A percentile compares a stretch with the other conserved stretches of the same genome.
These are phyloP conservation scores for Cheiracanthium punctorium DNA, from an alignment of 2,888 invertebrate species.

Conservation along the genomic window DNA sequence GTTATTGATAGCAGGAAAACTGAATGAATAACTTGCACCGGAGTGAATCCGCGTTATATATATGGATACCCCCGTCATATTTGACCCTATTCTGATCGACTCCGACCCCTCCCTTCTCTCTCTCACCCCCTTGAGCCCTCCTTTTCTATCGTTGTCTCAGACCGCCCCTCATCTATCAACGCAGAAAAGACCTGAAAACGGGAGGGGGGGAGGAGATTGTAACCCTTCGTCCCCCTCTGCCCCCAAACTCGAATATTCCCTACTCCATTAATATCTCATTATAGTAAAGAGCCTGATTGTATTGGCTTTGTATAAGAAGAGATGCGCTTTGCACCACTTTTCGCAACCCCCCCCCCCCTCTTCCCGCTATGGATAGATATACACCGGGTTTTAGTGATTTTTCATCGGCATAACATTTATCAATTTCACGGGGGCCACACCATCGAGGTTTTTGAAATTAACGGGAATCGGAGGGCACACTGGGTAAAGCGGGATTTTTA, in stretches of 20 bases:
- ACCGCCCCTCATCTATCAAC: slow-evolving; percentile 50
- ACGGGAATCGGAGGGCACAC: slow-evolving; percentile 34
- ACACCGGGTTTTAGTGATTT: slow-evolving; percentile 58
- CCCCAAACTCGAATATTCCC: background rate
- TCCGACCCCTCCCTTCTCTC: background rate
- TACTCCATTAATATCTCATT: slow-evolving; percentile 68
- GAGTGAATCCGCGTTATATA: background rate
- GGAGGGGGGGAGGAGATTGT: slow-evolving; percentile 12
- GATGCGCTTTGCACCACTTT: slow-evolving; percentile 13
- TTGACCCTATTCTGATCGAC: background rate
- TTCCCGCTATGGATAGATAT: slow-evolving; percentile 6
- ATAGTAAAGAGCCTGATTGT: slow-evolving; percentile 67
- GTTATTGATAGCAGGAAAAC: background rate
- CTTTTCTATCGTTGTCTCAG: slow-evolving; percentile 8
- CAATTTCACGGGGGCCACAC: slow-evolving; percentile 57
- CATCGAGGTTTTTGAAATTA: slow-evolving; percentile 27
- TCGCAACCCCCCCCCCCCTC: too few relatives aligned
- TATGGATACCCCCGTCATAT: slow-evolving; percentile 7
- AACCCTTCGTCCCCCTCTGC: background rate
- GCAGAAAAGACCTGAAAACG: slow-evolving; percentile 35
- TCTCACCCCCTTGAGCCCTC: background rate
- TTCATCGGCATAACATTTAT: slow-evolving; percentile 62
- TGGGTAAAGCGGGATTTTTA: slow-evolving; percentile 36
- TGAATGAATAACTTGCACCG: background rate
- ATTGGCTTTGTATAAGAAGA: slow-evolving; percentile 62